These are phyloP conservation scores for Siniperca obscura DNA, from an alignment of 2,797 vertebrate genomes.

Conservation along the genomic window DNA sequence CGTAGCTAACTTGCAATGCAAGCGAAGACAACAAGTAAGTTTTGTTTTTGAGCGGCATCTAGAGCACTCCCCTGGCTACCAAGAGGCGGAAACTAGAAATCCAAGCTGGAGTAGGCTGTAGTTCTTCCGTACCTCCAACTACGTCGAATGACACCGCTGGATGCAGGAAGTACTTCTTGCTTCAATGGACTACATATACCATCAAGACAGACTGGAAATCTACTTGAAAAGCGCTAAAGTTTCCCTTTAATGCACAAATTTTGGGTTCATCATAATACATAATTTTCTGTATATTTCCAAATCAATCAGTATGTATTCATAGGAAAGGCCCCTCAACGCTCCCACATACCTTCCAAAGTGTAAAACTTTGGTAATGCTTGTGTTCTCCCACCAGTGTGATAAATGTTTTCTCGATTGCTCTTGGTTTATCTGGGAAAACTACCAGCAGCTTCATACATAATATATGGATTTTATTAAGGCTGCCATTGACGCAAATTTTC, in stretches of 20 bases:
- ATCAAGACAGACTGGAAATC: too few relatives aligned
- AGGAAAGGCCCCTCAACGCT: background rate
- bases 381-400: conserved; percentile 9
- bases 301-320: conserved; percentile 6
- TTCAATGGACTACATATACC: too few relatives aligned
- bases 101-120: too few relatives aligned
- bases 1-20: too few relatives aligned
- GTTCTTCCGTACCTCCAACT: too few relatives aligned
- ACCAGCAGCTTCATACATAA: background rate
- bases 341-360: background rate
- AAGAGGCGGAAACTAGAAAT: too few relatives aligned
- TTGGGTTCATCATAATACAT: background rate
- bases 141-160: too few relatives aligned
- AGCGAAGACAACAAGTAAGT: too few relatives aligned
- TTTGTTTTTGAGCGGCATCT: too few relatives aligned
- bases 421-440: background rate
- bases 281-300: background rate
- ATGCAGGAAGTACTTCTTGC: too few relatives aligned
- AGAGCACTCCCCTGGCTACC: too few relatives aligned
- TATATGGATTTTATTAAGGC: background rate
- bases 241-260: background rate
- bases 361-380: background rate
- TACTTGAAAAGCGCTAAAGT: too few relatives aligned
- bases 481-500: background rate
- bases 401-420: background rate